Conservation (phyloP, 2,888 invertebrate genomes). For the Agriopis marginaria region DNA sequence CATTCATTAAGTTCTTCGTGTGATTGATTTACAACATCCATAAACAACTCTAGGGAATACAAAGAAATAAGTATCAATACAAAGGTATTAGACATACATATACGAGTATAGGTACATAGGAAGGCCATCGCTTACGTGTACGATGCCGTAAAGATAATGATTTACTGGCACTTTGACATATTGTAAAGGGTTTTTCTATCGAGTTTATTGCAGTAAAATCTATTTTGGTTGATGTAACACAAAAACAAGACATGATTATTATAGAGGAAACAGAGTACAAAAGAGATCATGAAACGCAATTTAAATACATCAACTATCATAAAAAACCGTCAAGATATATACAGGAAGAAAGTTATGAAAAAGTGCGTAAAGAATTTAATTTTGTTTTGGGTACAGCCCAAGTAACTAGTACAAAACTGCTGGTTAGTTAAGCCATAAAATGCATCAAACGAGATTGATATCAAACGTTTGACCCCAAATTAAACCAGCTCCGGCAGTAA, state of each 20-base stretch:
- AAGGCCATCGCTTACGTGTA: constrained; percentile 42
- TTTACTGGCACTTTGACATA: constrained; percentile 28
- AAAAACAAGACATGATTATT: constrained; percentile 5
- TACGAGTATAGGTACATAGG: constrained; percentile 28
- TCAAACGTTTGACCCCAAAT: constrained; percentile 75
- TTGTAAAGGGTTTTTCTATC: constrained; percentile 23
- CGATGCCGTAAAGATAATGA: constrained; percentile 42
- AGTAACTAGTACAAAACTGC: constrained; percentile 43
- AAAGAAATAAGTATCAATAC: constrained; percentile 39
- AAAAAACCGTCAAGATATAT: constrained; percentile 9
- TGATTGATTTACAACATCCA: constrained; percentile 56
- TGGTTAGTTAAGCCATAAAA: constrained; percentile 61
- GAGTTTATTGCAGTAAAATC: constrained; percentile 11
- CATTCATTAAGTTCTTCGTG: constrained; percentile 27
- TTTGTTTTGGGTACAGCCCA: constrained; percentile 19
- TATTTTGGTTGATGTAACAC: constrained; percentile 1
- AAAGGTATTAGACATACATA: constrained; percentile 32
- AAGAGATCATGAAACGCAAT: constrained; percentile 14
- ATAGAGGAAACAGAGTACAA: constrained; percentile 11
- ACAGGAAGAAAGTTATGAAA: constrained; percentile 32
- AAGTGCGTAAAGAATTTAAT: constrained; percentile 18
- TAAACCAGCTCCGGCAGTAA: constrained; percentile 71
- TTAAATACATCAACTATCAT: constrained; percentile 20
- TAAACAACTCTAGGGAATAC: constrained; percentile 49
- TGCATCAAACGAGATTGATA: constrained; percentile 75